A percentile compares a stretch with the other conserved stretches of the same genome.
Evolutionary conservation across 2,888 invertebrate genomes (phyloP).

Genomic region (Apamea sordens): DNA sequence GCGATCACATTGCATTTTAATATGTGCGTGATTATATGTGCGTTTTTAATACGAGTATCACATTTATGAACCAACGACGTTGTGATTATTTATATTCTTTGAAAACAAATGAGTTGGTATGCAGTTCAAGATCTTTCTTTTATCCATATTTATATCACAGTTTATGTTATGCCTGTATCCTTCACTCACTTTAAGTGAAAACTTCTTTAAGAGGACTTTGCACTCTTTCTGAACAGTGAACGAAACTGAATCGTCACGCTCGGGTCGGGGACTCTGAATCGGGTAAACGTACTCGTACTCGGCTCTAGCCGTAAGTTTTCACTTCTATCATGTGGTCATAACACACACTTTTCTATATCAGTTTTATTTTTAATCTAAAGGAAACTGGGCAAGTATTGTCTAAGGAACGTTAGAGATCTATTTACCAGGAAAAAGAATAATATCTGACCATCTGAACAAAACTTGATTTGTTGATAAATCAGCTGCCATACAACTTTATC

Average conservation of each 20-base stretch:
- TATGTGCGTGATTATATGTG: constrained; percentile 47
- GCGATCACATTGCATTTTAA: constrained; percentile 49
- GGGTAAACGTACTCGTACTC: no score
- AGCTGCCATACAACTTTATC: background rate
- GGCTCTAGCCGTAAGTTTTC: no score
- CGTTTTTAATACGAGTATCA: constrained; percentile 21
- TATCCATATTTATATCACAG: background rate
- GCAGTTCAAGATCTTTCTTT: background rate
- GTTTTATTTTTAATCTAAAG: background rate
- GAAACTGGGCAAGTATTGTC: background rate
- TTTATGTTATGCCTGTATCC: no score
- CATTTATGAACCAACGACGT: background rate
- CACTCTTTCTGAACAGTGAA: no score
- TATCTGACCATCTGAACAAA: background rate
- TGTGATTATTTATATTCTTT: background rate
- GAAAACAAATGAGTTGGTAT: constrained; percentile 4
- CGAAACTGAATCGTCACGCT: no score
- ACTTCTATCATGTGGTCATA: background rate
- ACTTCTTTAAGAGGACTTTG: no score
- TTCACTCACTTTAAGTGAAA: no score
- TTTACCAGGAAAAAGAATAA: background rate
- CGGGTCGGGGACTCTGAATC: no score
- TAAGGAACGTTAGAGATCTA: background rate
- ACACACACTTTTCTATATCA: background rate
- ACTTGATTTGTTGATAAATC: background rate